phyloP scores from a whole-genome alignment of 2,113 vertebrate species.

The Ia io region DNA sequence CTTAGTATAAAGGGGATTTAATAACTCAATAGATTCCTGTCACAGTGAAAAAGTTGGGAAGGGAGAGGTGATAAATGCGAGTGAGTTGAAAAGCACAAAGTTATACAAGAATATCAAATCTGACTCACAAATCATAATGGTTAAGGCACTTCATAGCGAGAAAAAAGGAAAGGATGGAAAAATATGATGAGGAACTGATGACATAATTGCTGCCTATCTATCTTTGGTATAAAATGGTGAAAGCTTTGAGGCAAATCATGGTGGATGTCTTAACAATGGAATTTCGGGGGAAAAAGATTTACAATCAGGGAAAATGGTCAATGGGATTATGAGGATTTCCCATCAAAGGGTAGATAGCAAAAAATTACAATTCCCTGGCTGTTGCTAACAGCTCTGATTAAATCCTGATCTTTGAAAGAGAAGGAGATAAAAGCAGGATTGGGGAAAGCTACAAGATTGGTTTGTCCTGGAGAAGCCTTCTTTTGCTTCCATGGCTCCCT shows the following conservation, averaged over 20 bases:
- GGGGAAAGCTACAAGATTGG: neutral
- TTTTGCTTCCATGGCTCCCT: constrained; percentile 18
- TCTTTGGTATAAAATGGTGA: neutral
- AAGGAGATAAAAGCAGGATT: neutral
- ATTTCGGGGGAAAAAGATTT: neutral
- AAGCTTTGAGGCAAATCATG: constrained; percentile 3
- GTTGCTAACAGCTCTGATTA: constrained; percentile 18
- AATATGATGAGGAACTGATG: constrained; percentile 10
- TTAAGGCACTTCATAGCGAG: neutral
- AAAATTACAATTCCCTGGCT: constrained; percentile 23
- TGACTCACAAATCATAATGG: constrained; percentile 43
- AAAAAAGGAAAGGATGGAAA: constrained; percentile 43
- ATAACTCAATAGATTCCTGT: neutral
- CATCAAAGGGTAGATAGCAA: neutral
- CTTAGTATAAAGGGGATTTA: neutral
- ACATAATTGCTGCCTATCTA: constrained; percentile 20
- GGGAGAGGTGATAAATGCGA: neutral
- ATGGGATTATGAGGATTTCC: neutral
- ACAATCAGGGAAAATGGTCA: neutral
- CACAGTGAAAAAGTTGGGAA: constrained; percentile 27
- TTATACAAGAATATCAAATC: constrained; percentile 37
- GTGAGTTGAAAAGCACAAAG: constrained; percentile 41
- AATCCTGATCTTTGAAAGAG: constrained; percentile 21
- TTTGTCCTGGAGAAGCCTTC: neutral
- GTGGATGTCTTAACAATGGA: neutral